phyloP scores from a whole-genome alignment of 2,888 invertebrate species.

The Nesidiocoris tenuis region DNA sequence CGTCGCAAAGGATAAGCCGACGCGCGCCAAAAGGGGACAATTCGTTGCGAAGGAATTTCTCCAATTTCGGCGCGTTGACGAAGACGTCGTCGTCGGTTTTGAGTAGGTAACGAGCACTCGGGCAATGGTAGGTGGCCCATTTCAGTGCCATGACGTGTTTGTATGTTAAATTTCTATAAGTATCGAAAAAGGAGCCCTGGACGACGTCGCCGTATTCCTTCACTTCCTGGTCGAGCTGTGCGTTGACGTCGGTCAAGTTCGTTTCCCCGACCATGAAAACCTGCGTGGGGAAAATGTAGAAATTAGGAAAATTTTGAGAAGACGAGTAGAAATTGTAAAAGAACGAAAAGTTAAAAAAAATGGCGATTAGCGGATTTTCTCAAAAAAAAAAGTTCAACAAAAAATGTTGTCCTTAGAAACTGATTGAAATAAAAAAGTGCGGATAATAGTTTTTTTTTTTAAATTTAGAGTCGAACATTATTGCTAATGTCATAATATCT shows the following conservation, averaged over 20 bases:
- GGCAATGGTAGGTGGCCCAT: slow-evolving; percentile 72
- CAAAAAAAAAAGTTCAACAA: no score
- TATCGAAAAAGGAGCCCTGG: slow-evolving; percentile 74
- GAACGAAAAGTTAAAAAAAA: no score
- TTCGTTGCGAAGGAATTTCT: slow-evolving; percentile 58
- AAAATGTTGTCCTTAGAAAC: no score
- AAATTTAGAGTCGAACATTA: no score
- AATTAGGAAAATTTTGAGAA: no score
- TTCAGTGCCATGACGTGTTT: slow-evolving; percentile 81
- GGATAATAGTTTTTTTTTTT: no score
- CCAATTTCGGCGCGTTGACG: slow-evolving; percentile 55
- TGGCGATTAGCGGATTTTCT: no score
- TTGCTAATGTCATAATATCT: no score
- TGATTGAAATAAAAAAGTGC: no score
- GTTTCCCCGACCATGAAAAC: slow-evolving; percentile 69
- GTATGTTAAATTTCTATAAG: slow-evolving; percentile 78
- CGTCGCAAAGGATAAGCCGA: slow-evolving; percentile 64
- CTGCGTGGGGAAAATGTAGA: slow-evolving; percentile 54
- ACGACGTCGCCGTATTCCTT: slow-evolving; percentile 65
- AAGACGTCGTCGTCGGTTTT: slow-evolving; percentile 59
- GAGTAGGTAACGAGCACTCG: slow-evolving; percentile 59
- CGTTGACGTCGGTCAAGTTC: slow-evolving; percentile 53
- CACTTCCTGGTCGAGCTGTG: slow-evolving; percentile 58
- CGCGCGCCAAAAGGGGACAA: slow-evolving; percentile 63
- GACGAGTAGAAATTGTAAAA: no score